A percentile compares a stretch with the other conserved stretches of the same genome.
phyloP scores from a whole-genome alignment of 2,113 vertebrate genomes.

The Psophia crepitans region DNA sequence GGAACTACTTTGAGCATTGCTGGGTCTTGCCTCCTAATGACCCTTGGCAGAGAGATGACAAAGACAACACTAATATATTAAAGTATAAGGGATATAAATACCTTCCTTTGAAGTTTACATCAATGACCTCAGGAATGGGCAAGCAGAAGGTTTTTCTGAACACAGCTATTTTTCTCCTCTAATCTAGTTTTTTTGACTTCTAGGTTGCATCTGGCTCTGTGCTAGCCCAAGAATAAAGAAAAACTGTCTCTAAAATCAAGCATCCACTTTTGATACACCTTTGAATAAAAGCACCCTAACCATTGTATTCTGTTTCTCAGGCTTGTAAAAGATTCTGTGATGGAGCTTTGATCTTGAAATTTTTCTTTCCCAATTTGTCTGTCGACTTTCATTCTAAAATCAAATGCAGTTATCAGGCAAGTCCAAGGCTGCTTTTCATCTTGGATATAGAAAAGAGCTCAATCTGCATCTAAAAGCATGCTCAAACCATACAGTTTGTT shows the following conservation, averaged over 20 bases:
- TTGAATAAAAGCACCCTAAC: conserved; percentile 33
- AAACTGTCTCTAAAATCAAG: conserved; percentile 40
- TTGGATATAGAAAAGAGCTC: conserved; percentile 14
- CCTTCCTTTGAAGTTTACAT: conserved; percentile 25
- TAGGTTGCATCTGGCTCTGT: background rate
- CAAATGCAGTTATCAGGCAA: conserved; percentile 35
- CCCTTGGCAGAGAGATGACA: background rate
- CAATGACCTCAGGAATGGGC: background rate
- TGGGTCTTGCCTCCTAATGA: background rate
- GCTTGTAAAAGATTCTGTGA: conserved; percentile 29
- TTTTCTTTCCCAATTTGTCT: conserved; percentile 33
- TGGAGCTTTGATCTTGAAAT: conserved; percentile 55
- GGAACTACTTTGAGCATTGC: background rate
- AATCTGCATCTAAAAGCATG: conserved; percentile 59
- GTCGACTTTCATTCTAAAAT: conserved; percentile 50
- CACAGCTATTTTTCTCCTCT: background rate
- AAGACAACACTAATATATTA: background rate
- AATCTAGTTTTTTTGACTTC: background rate
- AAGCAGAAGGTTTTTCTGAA: conserved; percentile 6
- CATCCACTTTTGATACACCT: conserved; percentile 23
- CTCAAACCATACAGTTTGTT: conserved; percentile 32
- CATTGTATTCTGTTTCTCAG: conserved; percentile 32
- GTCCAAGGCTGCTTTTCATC: conserved; percentile 54
- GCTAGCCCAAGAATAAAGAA: conserved; percentile 8
- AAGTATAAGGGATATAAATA: background rate